Evolutionary conservation across 1,140 invertebrate genomes (phyloP), one percentile per base, ranked within the genome.

Genomic region (Palaemon carinicauda): DNA sequence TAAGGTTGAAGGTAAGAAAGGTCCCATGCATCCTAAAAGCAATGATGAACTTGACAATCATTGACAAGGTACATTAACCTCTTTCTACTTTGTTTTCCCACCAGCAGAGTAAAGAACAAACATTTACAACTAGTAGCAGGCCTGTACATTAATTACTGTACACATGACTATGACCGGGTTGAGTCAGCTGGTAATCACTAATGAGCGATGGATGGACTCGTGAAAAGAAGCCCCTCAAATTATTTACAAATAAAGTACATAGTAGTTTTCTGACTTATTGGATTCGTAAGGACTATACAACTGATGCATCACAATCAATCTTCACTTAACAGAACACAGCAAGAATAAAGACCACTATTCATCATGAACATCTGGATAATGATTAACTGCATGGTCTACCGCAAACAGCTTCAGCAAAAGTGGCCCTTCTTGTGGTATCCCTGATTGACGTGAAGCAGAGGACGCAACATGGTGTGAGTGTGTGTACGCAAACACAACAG

Each of bases 141-240:
- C 17, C 50, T 51, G 52, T 53, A 52, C 50, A 41, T 52, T 15
- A 51, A 51, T 52, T 24, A 19, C 50, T 27, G 75, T 41, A 41
- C 41, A 41, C 41, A 41, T 79, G 51, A 31, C 65, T 69, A 51
- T 65, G 65, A 60, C 53, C 41, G 52, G 77, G 84, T 69, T 80
- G 84, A 65, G 41, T 69, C 77, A 80, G 84, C 84, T 86, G 84
- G 74, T 56, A 78, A 51, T 86, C 80, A 86, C 77, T 86, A 86
- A 19, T 86, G 84, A 86, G 84, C 84, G 80, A 80, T 74, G 41
- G 41, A 41, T 9, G 77, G 78, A 86, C 84, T 73, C 52, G 33
- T 41, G 51, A 86, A 51, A 86, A 50, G 71, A 51, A 77, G 69
- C 69, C 53, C 69, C 50, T 71, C 84, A 86, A 33, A 85, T 51